Conservation (phyloP, 2,888 invertebrate genomes). For the Aleiodes alternator region DNA sequence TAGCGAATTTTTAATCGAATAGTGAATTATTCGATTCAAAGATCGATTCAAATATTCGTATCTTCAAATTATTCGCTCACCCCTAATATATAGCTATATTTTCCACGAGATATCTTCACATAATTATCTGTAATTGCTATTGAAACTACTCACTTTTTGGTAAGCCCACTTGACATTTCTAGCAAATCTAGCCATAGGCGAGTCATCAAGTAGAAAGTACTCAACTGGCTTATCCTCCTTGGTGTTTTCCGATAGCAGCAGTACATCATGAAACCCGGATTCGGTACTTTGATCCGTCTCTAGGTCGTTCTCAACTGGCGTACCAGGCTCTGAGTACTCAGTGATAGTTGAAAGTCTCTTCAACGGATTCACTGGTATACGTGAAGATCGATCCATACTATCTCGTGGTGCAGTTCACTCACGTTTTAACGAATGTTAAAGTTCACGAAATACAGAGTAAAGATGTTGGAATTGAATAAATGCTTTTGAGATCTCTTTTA, state of each 20-base stretch:
- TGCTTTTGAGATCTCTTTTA: too few relatives aligned
- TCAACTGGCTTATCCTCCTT: slow-evolving; percentile 58
- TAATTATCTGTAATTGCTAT: slow-evolving; percentile 8
- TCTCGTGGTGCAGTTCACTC: slow-evolving; percentile 9
- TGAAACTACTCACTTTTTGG: slow-evolving; percentile 66
- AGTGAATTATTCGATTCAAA: too few relatives aligned
- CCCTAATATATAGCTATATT: too few relatives aligned
- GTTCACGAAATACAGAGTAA: too few relatives aligned
- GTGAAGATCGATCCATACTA: slow-evolving; percentile 60
- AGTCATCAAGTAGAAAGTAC: slow-evolving; percentile 68
- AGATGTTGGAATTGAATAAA: too few relatives aligned
- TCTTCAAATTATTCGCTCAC: too few relatives aligned
- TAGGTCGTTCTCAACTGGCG: slow-evolving; percentile 51
- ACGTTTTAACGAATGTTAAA: too few relatives aligned
- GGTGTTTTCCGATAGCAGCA: slow-evolving; percentile 43
- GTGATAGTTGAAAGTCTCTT: slow-evolving; percentile 67
- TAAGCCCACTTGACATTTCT: slow-evolving; percentile 68
- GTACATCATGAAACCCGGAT: slow-evolving; percentile 24
- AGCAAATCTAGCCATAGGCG: slow-evolving; percentile 67
- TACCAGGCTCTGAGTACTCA: slow-evolving; percentile 61
- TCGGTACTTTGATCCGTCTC: slow-evolving; percentile 44
- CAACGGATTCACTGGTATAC: slow-evolving; percentile 59
- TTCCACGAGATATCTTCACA: too few relatives aligned
- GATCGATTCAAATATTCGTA: too few relatives aligned
- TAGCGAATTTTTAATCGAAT: too few relatives aligned